phyloP scores from a whole-genome alignment of 2,113 vertebrate genomes.

The Crypturellus undulatus region DNA sequence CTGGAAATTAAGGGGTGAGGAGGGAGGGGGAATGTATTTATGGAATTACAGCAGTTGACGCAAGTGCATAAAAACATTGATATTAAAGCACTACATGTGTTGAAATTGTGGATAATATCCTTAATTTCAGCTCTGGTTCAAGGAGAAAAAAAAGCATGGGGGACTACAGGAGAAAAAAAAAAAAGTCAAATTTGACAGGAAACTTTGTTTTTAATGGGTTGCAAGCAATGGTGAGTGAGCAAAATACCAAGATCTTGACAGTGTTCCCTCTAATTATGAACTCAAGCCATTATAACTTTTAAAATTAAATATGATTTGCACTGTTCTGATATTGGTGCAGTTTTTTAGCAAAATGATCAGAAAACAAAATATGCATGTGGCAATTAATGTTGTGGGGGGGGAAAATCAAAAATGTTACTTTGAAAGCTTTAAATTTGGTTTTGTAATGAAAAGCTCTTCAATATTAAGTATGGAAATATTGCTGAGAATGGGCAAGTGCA shows the following conservation, averaged over 20 bases:
- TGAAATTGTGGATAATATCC: constrained; percentile 67
- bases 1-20: constrained; percentile 4
- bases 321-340: constrained; percentile 88
- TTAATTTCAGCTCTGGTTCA: constrained; percentile 58
- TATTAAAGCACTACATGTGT: constrained; percentile 31
- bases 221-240: constrained; percentile 77
- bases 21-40: not conserved
- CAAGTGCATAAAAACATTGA: constrained; percentile 64
- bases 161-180: not conserved
- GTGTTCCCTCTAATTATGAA: constrained; percentile 85
- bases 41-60: constrained; percentile 1
- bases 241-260: constrained; percentile 81
- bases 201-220: constrained; percentile 57
- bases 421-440: constrained; percentile 75
- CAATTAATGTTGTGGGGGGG: constrained; percentile 70
- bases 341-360: constrained; percentile 83
- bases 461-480: constrained; percentile 63
- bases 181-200: constrained; percentile 42
- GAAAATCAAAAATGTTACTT: constrained; percentile 47
- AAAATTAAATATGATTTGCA: constrained; percentile 89
- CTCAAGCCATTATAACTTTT: constrained; percentile 87
- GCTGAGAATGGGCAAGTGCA: constrained; percentile 78
- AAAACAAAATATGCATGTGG: constrained; percentile 83
- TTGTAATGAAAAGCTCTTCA: constrained; percentile 30
- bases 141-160: not conserved